Base-by-base conservation (phyloP, 2,888 invertebrate species). In the Metalampra italica region DNA sequence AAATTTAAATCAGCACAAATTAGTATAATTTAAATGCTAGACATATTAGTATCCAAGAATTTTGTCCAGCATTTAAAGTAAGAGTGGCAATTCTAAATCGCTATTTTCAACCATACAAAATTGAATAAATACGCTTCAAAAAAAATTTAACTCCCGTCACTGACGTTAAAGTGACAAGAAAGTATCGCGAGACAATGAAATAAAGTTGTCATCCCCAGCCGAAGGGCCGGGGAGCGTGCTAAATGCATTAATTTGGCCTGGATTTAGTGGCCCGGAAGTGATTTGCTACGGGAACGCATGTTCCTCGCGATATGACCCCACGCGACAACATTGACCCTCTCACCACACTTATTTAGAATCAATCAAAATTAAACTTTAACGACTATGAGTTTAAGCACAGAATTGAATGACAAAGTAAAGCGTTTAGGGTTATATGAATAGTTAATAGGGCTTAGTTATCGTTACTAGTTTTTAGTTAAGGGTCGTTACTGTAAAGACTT, bases 181-280 rank as follows among this genome's bases (percentile, higher is more conserved):
- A 84, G 83, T 86, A 86, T 87, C 73, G 72, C 70, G 68, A 75
- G 72, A 87, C 85, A 89, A 88, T 85, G 83, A 85, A 88, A 88
- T 87, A 80, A 84, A 89, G 87, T 87, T 89, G 88, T 88, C 88
- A 88, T 87, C 86, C 80, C 80, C 88, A 89, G 82, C 71, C 65
- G 71, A 75, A 73, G 74, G 68, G 78, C 62, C 72, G 64, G 82
- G 80, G 84, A 87, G 88, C 87, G 88, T 88, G 88, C 82, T 88
- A 88, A 89, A 89, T 86, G 86, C 88, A 88, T 88, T 88, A 89
- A 87, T 89, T 89, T 88, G 78, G 84, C 86, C 87, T 87, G 87
- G 71, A 86, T 82, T 88, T 88, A 89, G 89, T 89, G 89, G 89
- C 67, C 84, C 88, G 88, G 88, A 89, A 89, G 86, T 87, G 89